Conservation (phyloP, 2,113 vertebrate species). For the Anas platyrhynchos region DNA sequence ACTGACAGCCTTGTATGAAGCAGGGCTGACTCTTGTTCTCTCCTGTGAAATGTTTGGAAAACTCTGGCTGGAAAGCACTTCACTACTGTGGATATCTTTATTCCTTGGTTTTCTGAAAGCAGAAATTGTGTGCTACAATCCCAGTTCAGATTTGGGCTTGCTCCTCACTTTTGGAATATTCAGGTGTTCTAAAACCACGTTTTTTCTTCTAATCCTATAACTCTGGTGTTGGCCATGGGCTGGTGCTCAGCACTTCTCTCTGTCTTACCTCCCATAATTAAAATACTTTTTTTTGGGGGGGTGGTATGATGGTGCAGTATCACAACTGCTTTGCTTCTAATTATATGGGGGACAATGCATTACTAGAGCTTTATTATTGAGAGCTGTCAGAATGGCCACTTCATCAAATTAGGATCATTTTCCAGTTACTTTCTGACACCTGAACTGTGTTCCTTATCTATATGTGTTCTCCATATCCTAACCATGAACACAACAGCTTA, state of each 20-base stretch:
- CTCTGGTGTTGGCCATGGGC: not conserved
- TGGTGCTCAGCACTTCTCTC: not conserved
- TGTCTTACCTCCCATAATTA: not conserved
- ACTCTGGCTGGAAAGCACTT: not conserved
- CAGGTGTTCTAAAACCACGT: not conserved
- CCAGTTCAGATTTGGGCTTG: not conserved
- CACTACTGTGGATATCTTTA: not conserved
- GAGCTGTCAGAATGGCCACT: not conserved
- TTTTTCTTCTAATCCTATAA: not conserved
- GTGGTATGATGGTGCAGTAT: not conserved
- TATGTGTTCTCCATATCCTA: not conserved
- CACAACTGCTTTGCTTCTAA: not conserved
- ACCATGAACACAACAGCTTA: not conserved
- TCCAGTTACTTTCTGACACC: not conserved
- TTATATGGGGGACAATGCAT: no score
- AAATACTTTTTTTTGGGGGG: not conserved
- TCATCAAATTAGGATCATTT: not conserved
- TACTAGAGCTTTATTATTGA: not conserved
- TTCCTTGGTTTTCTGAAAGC: not conserved
- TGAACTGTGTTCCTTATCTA: not conserved
- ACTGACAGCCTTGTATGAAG: not conserved
- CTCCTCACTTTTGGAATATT: not conserved
- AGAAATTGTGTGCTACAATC: not conserved
- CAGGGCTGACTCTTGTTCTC: not conserved
- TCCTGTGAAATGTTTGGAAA: not conserved